phyloP scores from a whole-genome alignment of 1,140 invertebrate species.

The Helicoverpa zea region DNA sequence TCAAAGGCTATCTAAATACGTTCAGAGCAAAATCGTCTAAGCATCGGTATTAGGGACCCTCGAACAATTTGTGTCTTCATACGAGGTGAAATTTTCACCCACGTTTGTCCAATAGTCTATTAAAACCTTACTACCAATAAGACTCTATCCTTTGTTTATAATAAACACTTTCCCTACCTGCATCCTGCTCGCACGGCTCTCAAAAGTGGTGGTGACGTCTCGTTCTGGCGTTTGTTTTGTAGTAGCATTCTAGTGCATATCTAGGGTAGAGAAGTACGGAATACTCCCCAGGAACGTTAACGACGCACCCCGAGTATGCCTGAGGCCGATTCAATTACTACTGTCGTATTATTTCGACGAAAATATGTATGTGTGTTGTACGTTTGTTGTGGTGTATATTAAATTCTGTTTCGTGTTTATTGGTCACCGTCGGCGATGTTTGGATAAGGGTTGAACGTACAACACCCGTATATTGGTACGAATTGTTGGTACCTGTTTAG shows the following conservation, averaged over 20 bases:
- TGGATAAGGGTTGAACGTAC: slow-evolving; percentile 71
- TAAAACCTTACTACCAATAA: slow-evolving; percentile 85
- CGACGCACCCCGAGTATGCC: slow-evolving; percentile 82
- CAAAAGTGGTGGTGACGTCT: slow-evolving; percentile 53
- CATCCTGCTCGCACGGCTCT: slow-evolving; percentile 60
- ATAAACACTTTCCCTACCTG: slow-evolving; percentile 82
- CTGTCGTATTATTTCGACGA: slow-evolving; percentile 85
- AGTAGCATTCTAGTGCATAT: slow-evolving; percentile 81
- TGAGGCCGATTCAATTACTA: slow-evolving; percentile 86
- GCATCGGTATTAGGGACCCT: slow-evolving; percentile 69
- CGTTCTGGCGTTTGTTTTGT: slow-evolving; percentile 72
- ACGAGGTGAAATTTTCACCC: slow-evolving; percentile 80
- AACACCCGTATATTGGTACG: slow-evolving; percentile 47
- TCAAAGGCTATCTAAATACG: slow-evolving; percentile 84
- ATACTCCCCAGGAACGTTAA: slow-evolving; percentile 84
- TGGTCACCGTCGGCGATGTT: slow-evolving; percentile 81
- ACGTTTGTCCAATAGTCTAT: slow-evolving; percentile 83
- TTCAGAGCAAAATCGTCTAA: slow-evolving; percentile 81
- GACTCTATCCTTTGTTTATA: slow-evolving; percentile 85
- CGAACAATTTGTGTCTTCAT: slow-evolving; percentile 79
- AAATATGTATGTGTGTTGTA: slow-evolving; percentile 85
- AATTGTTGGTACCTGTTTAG: slow-evolving; percentile 49
- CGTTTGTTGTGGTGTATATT: slow-evolving; percentile 82
- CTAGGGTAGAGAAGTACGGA: slow-evolving; percentile 76
- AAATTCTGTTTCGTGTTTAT: slow-evolving; percentile 85